Evolutionary conservation across 2,113 vertebrate genomes (phyloP).

Genomic region (Sigmodon hispidus): DNA sequence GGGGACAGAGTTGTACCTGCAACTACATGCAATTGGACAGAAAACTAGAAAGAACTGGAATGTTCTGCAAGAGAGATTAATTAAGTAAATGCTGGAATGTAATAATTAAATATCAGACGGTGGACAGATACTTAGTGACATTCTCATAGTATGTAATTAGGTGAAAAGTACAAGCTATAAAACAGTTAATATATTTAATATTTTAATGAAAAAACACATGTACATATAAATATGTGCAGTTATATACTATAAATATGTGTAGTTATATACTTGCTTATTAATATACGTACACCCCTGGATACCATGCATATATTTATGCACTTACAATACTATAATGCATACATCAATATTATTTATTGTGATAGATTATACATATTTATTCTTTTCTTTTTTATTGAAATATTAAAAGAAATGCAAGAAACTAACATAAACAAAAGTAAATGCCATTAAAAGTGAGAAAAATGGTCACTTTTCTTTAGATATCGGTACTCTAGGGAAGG

Average conservation of each 20-base stretch:
- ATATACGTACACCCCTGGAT: neutral
- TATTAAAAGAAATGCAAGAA: neutral
- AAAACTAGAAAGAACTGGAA: neutral
- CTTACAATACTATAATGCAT: neutral
- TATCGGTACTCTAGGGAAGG: neutral
- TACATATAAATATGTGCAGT: neutral
- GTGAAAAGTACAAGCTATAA: constrained; percentile 11
- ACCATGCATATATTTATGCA: neutral
- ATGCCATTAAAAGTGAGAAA: neutral
- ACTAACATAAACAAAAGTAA: neutral
- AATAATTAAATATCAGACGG: neutral
- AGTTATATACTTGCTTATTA: neutral
- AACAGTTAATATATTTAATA: neutral
- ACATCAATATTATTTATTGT: neutral
- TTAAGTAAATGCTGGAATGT: neutral
- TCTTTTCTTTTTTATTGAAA: constrained; percentile 14
- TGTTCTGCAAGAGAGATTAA: neutral
- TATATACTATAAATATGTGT: no score
- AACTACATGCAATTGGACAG: neutral
- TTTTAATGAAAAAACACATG: neutral
- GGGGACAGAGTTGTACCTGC: neutral
- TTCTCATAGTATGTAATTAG: neutral
- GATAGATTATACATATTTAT: neutral
- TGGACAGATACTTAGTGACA: neutral
- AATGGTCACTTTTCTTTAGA: neutral